Base-by-base conservation (phyloP, 2,888 invertebrate species). In the Geotrupes spiniger region DNA sequence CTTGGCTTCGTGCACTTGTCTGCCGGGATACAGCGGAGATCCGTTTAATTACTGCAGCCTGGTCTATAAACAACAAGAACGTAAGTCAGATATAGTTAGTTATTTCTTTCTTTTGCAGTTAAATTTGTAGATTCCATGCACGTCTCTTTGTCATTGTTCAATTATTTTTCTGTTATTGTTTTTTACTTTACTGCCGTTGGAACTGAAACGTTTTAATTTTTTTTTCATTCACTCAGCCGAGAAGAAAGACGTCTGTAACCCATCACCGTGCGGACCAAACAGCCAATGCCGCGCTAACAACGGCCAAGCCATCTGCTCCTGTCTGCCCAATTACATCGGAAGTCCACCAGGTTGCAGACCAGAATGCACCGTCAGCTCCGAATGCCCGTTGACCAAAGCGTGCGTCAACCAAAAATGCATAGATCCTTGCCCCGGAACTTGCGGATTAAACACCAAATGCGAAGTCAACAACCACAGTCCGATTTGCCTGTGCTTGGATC, bases 201-300 rank as follows among this genome's bases (percentile, higher is more conserved):
- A n/a, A n/a, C n/a, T n/a, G n/a, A n/a, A n/a, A n/a, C n/a, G n/a
- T n/a, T n/a, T n/a, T n/a, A n/a, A n/a, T n/a, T n/a, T 33, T 33
- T 8, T 33, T 21, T 21, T 21, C 6, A 33, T 33, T 33, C 11
- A 1, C 14, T 33, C 25, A 41, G 47, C 28, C 9, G 36, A 16
- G 21, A 29, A 59, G 10, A 38, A 46, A 17, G 79, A 84, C 65
- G 83, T 8, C 1, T 86, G 86, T 60, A 73, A 80, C 39, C 90
- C 90, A 41, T 84, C 87, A 25, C 89, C 89, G 0, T 90, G 90
- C 63, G 90, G 90, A 12, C 81, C 88, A 4, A 88, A 90, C 66
- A 84, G 87, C 59, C 78, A 85, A 64, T 91, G 91, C 65, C 81
- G 81, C 46, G 84, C 83, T 62, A 70, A 81, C 42, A 65, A 64